These are phyloP conservation scores for Syndactyla subalaris DNA, from an alignment of 2,797 vertebrate species.

Conservation along the genomic window DNA sequence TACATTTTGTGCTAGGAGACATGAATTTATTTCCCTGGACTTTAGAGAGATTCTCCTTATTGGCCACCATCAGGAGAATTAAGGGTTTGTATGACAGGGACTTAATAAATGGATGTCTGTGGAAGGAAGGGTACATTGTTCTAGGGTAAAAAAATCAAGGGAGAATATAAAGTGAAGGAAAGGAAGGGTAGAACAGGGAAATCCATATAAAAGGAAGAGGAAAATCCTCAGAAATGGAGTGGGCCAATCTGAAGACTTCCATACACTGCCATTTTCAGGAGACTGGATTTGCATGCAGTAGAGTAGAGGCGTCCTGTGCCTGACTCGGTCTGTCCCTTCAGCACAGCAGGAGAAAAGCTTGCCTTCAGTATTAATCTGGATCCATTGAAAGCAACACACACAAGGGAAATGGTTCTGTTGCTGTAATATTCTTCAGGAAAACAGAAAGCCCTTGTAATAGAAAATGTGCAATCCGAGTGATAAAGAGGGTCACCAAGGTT, in stretches of 20 bases:
- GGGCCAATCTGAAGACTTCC: background rate
- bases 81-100: background rate
- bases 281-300: background rate
- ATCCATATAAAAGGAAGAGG: background rate
- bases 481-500: background rate
- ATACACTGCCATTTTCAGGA: background rate
- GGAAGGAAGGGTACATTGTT: background rate
- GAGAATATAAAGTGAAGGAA: background rate
- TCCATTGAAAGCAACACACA: background rate
- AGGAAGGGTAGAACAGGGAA: background rate
- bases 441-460: background rate
- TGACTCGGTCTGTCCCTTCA: background rate
- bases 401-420: background rate
- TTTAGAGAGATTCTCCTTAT: background rate
- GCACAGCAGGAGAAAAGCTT: background rate
- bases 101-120: background rate
- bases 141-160: background rate
- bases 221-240: background rate
- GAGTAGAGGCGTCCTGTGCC: background rate
- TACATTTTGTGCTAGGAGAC: background rate
- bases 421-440: background rate
- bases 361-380: background rate
- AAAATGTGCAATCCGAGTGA: background rate
- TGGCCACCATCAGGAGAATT: background rate
- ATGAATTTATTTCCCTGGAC: background rate